Conservation (phyloP, 2,113 vertebrate species). For the Anguilla japonica region DNA sequence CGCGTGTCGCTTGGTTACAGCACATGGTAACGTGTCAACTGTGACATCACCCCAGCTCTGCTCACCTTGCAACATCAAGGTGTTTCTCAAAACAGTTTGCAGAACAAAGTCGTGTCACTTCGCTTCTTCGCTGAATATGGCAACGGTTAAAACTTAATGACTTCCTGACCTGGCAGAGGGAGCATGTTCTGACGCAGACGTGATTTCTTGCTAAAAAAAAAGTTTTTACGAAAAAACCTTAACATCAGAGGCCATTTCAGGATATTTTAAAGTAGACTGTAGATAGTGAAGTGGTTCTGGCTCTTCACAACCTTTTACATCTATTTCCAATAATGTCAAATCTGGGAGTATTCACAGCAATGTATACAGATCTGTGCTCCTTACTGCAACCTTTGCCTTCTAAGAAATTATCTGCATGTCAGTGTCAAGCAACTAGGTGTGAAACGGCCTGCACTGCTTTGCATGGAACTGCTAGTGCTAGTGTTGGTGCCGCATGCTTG, state of each 20-base stretch:
- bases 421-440: not conserved
- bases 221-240: too few relatives aligned
- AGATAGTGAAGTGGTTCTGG: not conserved
- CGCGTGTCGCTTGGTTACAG: not conserved
- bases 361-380: constrained; percentile 32
- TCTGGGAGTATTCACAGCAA: constrained; percentile 16
- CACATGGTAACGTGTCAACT: not conserved
- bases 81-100: too few relatives aligned
- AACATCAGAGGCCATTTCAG: too few relatives aligned
- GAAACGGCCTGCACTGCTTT: constrained; percentile 22
- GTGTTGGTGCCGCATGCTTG: not conserved
- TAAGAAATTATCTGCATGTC: constrained; percentile 20
- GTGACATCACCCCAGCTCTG: not conserved
- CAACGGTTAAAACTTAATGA: too few relatives aligned
- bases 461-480: constrained; percentile 13
- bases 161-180: not conserved
- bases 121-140: too few relatives aligned
- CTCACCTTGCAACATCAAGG: too few relatives aligned
- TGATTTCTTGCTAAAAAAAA: not conserved
- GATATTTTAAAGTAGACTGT: constrained; percentile 20
- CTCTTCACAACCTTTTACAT: not conserved
- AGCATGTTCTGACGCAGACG: not conserved
- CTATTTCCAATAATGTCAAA: constrained; percentile 23
- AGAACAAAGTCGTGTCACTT: too few relatives aligned
- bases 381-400: constrained; percentile 36